Evolutionary conservation across 1,140 invertebrate genomes (phyloP).

Genomic region (Hormaphis cornu): DNA sequence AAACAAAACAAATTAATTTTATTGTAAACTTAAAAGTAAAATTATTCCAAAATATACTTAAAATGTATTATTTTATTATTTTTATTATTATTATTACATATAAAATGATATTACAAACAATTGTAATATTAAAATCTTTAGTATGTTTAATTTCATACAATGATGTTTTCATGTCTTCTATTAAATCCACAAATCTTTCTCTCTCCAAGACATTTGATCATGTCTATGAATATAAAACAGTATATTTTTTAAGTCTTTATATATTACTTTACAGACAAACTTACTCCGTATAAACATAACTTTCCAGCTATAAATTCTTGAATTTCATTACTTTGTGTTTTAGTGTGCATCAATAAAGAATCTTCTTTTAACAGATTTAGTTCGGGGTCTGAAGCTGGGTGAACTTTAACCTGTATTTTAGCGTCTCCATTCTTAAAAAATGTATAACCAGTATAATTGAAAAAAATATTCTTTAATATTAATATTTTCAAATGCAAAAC

Average conservation of each 20-base stretch:
- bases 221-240: too few species aligned
- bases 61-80: too few species aligned
- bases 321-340: constrained; percentile 6
- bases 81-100: too few species aligned
- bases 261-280: not conserved
- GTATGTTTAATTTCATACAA: too few species aligned
- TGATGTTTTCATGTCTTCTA: too few species aligned
- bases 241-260: not conserved
- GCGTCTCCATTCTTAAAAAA: constrained; percentile 49
- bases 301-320: constrained; percentile 6
- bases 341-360: constrained; percentile 1
- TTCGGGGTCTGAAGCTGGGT: constrained; percentile 40
- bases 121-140: too few species aligned
- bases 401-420: constrained; percentile 55
- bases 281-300: constrained; percentile 20
- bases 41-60: too few species aligned
- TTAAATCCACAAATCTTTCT: too few species aligned
- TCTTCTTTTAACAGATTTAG: not conserved
- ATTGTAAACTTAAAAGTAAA: too few species aligned
- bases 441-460: not conserved
- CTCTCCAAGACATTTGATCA: too few species aligned
- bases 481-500: not conserved
- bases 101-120: too few species aligned
- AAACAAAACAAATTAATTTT: too few species aligned
- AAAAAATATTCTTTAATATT: not conserved